phyloP scores from a whole-genome alignment of 1,140 invertebrate genomes.

The Drosophila nigrodunni region DNA sequence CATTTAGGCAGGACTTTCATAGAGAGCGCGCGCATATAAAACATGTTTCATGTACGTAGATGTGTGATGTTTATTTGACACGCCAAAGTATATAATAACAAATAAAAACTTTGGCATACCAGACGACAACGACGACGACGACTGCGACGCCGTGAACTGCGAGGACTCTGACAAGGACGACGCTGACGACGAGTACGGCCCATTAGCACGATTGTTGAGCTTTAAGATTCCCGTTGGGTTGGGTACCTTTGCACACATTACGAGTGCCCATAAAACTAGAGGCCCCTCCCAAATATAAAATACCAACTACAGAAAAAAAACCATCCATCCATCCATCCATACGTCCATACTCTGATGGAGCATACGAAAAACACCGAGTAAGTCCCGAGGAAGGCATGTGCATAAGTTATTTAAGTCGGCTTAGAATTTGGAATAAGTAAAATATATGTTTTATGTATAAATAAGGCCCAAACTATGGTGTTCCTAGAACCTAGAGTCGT shows the following conservation, averaged over 20 bases:
- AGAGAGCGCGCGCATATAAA: constrained; percentile 66
- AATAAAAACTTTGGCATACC: constrained; percentile 77
- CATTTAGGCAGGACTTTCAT: constrained; percentile 19
- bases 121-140: constrained; percentile 33
- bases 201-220: constrained; percentile 82
- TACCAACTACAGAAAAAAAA: constrained; percentile 5
- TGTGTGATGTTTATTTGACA: constrained; percentile 83
- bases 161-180: constrained; percentile 43
- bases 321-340: background rate
- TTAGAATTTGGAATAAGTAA: constrained; percentile 48
- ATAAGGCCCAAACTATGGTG: background rate
- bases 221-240: constrained; percentile 60
- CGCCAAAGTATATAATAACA: constrained; percentile 83
- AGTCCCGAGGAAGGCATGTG: constrained; percentile 17
- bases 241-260: constrained; percentile 67
- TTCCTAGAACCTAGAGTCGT: background rate
- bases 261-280: constrained; percentile 73
- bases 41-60: constrained; percentile 80
- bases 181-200: constrained; percentile 67
- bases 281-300: constrained; percentile 16
- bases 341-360: constrained; percentile 14
- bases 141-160: constrained; percentile 12
- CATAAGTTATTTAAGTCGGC: constrained; percentile 62
- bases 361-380: constrained; percentile 3
- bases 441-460: constrained; percentile 54